Evolutionary conservation across 2,113 vertebrate species (phyloP).

Genomic region (Clupea harengus): DNA sequence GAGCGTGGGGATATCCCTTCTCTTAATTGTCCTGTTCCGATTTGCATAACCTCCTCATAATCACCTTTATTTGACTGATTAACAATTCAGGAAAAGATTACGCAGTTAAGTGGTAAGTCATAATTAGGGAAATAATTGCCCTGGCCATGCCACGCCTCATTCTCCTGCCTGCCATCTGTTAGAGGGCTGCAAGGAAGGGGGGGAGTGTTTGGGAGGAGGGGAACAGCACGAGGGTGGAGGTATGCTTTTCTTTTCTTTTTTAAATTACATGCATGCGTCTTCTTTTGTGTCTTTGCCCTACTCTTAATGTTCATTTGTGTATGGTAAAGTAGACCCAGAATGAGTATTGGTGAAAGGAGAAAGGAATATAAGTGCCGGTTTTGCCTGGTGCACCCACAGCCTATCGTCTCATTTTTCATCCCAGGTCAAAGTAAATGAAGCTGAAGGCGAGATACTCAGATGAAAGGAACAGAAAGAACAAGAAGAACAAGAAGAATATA

Average conservation of each 20-base stretch:
- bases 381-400: background rate
- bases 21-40: conserved; percentile 59
- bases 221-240: background rate
- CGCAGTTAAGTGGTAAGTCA: conserved; percentile 95
- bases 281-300: background rate
- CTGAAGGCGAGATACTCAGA: background rate
- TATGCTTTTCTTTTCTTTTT: background rate
- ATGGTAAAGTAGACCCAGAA: background rate
- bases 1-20: conserved; percentile 3
- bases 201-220: conserved; percentile 14
- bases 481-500: too few relatives aligned
- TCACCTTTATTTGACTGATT: conserved; percentile 88
- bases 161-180: conserved; percentile 91
- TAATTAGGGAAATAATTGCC: conserved; percentile 99
- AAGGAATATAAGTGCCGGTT: background rate
- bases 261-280: background rate
- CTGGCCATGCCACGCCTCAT: conserved; percentile 88
- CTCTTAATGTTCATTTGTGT: background rate
- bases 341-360: background rate
- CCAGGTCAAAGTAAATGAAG: background rate
- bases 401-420: background rate
- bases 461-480: background rate
- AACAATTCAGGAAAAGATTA: conserved; percentile 87
- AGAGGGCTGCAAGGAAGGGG: conserved; percentile 59
- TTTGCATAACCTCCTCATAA: conserved; percentile 88